Percentiles rank a stretch among this genome's conserved stretches.
Evolutionary conservation across 2,113 vertebrate genomes (phyloP).

Genomic region (Arothron firmamentum): DNA sequence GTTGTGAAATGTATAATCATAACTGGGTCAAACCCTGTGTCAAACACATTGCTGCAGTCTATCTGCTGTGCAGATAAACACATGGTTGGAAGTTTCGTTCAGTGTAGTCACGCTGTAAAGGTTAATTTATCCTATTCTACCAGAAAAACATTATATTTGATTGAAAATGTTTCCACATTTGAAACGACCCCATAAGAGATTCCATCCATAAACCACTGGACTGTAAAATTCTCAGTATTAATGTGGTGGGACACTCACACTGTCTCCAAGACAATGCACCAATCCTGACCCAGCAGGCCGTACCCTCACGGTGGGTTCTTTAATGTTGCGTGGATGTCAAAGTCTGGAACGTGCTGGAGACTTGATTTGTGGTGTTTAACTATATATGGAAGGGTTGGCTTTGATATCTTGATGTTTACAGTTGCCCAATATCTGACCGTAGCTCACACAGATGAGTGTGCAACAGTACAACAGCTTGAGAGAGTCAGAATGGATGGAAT

Average conservation of each 20-base stretch:
- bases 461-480: background rate
- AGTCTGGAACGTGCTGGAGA: background rate
- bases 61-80: too few relatives aligned
- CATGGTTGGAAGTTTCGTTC: too few relatives aligned
- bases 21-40: background rate
- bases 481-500: background rate
- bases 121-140: background rate
- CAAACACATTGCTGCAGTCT: background rate
- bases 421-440: background rate
- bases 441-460: background rate
- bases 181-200: conserved; percentile 12
- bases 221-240: conserved; percentile 38
- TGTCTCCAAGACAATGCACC: conserved; percentile 47
- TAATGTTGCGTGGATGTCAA: conserved; percentile 24
- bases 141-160: background rate
- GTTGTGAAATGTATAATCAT: background rate
- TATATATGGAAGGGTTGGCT: conserved; percentile 4
- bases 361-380: conserved; percentile 8
- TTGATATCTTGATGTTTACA: conserved; percentile 12
- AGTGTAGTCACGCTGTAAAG: background rate
- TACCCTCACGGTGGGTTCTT: conserved; percentile 33
- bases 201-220: background rate
- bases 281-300: conserved; percentile 37
- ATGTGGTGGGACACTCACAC: conserved; percentile 28
- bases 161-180: conserved; percentile 4